These are phyloP conservation scores for Syngnathus rostellatus DNA, from an alignment of 2,797 vertebrate species.

Conservation along the genomic window DNA sequence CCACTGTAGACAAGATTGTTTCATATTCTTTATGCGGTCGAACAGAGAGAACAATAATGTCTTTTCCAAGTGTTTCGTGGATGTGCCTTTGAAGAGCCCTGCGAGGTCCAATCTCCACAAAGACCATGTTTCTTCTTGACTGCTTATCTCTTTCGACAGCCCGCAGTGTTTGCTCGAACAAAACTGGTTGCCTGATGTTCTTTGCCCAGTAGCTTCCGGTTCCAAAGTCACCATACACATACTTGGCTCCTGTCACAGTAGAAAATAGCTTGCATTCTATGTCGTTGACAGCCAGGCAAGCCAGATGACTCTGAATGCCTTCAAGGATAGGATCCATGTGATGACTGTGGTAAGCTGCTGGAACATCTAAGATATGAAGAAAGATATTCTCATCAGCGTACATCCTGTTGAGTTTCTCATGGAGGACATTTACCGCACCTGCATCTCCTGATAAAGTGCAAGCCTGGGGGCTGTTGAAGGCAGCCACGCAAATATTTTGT, in stretches of 20 bases:
- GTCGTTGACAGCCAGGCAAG: constrained; percentile 35
- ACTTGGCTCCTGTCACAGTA: constrained; percentile 69
- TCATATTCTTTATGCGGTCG: constrained; percentile 67
- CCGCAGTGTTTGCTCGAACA: constrained; percentile 69
- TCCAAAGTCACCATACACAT: constrained; percentile 63
- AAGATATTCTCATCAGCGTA: constrained; percentile 68
- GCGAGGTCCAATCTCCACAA: constrained; percentile 81
- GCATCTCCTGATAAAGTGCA: constrained; percentile 79
- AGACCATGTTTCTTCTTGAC: constrained; percentile 57
- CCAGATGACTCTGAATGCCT: constrained; percentile 59
- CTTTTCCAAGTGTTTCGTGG: constrained; percentile 70
- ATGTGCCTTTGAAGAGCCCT: constrained; percentile 72
- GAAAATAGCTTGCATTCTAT: constrained; percentile 71
- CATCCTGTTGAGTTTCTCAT: constrained; percentile 30
- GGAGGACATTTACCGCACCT: constrained; percentile 41
- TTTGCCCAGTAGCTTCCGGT: constrained; percentile 76
- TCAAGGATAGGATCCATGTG: constrained; percentile 77
- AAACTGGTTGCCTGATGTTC: constrained; percentile 75
- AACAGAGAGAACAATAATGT: constrained; percentile 62
- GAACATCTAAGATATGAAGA: constrained; percentile 69
- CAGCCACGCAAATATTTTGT: constrained; percentile 70
- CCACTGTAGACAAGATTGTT: constrained; percentile 55
- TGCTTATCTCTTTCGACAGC: constrained; percentile 40
- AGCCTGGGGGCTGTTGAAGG: constrained; percentile 76
- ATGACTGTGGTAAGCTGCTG: constrained; percentile 79